Conservation (phyloP, 2,888 invertebrate species). For the Drosophila infuscata region DNA sequence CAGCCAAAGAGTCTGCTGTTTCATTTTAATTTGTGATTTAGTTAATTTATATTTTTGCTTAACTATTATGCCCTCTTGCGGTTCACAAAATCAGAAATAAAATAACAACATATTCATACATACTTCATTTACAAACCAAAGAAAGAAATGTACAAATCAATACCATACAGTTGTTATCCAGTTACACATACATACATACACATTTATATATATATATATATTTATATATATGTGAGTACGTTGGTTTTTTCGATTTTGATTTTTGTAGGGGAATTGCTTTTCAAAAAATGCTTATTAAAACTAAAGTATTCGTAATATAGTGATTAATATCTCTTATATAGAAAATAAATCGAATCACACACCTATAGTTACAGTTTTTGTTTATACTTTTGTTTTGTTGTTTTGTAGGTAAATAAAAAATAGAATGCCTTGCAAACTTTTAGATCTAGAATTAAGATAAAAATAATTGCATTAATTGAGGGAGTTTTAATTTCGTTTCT, state of each 20-base stretch:
- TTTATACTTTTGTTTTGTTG: constrained; percentile 1
- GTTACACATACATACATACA: not conserved
- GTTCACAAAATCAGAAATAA: constrained; percentile 30
- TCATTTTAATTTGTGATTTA: constrained; percentile 15
- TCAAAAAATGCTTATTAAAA: constrained; percentile 16
- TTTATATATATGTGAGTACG: constrained; percentile 6
- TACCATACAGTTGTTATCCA: constrained; percentile 12
- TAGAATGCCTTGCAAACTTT: constrained; percentile 12
- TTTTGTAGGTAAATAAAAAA: constrained; percentile 1
- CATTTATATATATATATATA: not conserved
- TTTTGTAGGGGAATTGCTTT: constrained; percentile 23
- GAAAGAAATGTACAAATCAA: constrained; percentile 3
- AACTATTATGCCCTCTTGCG: constrained; percentile 39
- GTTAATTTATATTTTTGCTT: constrained; percentile 36
- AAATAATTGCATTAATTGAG: constrained; percentile 68
- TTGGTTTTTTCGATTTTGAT: constrained; percentile 2
- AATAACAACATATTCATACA: not conserved
- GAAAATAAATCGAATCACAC: constrained; percentile 30
- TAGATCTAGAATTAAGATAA: constrained; percentile 30
- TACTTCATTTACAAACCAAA: constrained; percentile 10
- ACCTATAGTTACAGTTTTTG: constrained; percentile 22
- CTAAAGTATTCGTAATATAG: constrained; percentile 21
- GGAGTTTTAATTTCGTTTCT: constrained; percentile 57
- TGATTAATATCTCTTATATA: constrained; percentile 23
- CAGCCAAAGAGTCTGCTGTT: constrained; percentile 28